These are phyloP conservation scores for Coregonus ussuriensis DNA, from an alignment of 2,797 vertebrate genomes.

Conservation along the genomic window DNA sequence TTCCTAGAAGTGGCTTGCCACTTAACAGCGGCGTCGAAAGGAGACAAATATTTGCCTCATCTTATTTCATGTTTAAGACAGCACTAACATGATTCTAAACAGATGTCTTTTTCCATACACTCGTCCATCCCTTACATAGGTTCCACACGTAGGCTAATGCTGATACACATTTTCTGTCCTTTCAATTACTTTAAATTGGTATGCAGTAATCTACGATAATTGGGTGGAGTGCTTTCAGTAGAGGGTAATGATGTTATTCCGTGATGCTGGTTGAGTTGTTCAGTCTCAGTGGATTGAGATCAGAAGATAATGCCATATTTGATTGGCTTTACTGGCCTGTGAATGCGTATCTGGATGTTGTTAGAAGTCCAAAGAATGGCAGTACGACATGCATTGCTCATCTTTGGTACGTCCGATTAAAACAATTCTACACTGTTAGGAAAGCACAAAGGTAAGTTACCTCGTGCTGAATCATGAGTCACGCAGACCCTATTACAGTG, in stretches of 20 bases:
- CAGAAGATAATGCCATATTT: slow-evolving; percentile 29
- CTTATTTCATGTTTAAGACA: slow-evolving; percentile 59
- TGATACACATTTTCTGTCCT: slow-evolving; percentile 66
- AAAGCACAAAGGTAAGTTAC: background rate
- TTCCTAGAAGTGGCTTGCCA: slow-evolving; percentile 62
- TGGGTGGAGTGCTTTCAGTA: slow-evolving; percentile 35
- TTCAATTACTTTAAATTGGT: slow-evolving; percentile 62
- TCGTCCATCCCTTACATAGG: slow-evolving; percentile 66
- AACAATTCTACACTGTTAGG: background rate
- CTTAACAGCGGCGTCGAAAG: slow-evolving; percentile 38
- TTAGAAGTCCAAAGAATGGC: slow-evolving; percentile 24
- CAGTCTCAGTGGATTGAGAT: slow-evolving; percentile 29
- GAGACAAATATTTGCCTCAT: slow-evolving; percentile 56
- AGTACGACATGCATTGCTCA: slow-evolving; percentile 3
- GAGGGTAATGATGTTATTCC: slow-evolving; percentile 42
- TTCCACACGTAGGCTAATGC: slow-evolving; percentile 34
- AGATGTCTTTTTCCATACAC: slow-evolving; percentile 73
- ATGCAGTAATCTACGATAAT: slow-evolving; percentile 47
- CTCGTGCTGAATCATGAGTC: background rate
- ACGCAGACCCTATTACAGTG: background rate
- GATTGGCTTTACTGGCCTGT: slow-evolving; percentile 36
- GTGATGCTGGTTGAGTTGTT: slow-evolving; percentile 37
- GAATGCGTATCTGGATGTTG: slow-evolving; percentile 26
- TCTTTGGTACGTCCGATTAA: background rate
- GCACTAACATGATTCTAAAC: slow-evolving; percentile 52